Conservation (phyloP, 2,113 vertebrate species). For the Tragelaphus scriptus region DNA sequence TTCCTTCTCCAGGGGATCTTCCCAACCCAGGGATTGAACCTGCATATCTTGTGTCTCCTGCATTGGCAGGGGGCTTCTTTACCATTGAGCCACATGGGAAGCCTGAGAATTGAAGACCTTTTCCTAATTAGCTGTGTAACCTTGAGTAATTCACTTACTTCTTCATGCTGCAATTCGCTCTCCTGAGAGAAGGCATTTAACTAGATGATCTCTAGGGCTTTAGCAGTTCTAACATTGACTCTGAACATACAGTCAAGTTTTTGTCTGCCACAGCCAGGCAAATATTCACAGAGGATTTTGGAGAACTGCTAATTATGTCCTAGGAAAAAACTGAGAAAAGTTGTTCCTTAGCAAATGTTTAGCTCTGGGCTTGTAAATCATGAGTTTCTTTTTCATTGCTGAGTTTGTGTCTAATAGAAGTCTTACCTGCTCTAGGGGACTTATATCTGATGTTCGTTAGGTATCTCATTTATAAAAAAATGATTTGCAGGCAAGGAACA, state of each 20-base stretch:
- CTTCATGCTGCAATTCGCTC: background rate
- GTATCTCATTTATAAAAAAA: background rate
- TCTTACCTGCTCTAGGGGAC: slow-evolving; percentile 20
- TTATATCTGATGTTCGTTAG: background rate
- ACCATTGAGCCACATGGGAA: background rate
- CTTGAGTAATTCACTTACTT: background rate
- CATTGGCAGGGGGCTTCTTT: background rate
- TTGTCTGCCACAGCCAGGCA: background rate
- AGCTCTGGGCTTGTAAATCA: background rate
- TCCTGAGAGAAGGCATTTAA: background rate
- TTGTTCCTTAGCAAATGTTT: background rate
- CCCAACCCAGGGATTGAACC: background rate
- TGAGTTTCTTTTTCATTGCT: background rate
- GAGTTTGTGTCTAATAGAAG: background rate
- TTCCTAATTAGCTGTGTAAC: background rate
- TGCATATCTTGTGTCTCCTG: background rate
- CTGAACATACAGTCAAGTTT: background rate
- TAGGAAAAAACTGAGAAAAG: background rate
- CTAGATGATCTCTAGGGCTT: background rate
- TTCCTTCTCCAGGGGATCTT: background rate
- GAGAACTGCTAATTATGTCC: background rate
- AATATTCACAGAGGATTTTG: slow-evolving; percentile 20
- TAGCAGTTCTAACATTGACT: background rate
- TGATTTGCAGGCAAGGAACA: background rate
- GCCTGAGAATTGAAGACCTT: background rate